phyloP scores from a whole-genome alignment of 2,797 vertebrate species.

The Uromys caudimaculatus region DNA sequence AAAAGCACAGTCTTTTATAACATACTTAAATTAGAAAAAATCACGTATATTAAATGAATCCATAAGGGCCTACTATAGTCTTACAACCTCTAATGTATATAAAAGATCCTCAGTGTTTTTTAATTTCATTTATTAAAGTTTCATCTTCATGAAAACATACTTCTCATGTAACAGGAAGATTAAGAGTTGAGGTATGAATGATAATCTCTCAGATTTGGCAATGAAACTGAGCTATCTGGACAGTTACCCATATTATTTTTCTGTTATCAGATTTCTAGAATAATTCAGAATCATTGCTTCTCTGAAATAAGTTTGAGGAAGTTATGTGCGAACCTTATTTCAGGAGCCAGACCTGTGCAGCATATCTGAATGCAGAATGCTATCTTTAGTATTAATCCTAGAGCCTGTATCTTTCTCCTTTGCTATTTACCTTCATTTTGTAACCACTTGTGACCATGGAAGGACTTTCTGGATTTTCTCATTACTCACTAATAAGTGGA shows the following conservation, averaged over 20 bases:
- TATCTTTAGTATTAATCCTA: background rate
- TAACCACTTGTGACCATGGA: background rate
- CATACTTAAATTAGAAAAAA: background rate
- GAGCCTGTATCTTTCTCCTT: background rate
- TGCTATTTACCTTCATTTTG: background rate
- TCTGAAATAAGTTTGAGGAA: conserved; percentile 37
- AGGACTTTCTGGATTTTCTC: background rate
- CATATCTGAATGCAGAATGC: background rate
- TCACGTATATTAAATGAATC: background rate
- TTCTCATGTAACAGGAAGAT: background rate
- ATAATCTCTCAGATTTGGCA: background rate
- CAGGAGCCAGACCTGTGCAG: background rate
- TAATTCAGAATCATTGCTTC: background rate
- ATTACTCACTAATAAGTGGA: no score
- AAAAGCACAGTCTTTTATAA: background rate
- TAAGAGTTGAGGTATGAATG: background rate
- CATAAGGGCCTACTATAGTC: background rate
- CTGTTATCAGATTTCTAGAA: background rate
- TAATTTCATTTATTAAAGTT: background rate
- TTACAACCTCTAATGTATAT: background rate
- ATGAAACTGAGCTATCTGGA: background rate
- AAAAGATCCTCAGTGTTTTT: background rate
- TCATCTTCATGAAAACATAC: background rate
- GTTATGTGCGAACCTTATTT: background rate
- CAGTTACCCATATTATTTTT: background rate